Conservation (phyloP, 2,888 invertebrate species). For the Papilio gigon region DNA sequence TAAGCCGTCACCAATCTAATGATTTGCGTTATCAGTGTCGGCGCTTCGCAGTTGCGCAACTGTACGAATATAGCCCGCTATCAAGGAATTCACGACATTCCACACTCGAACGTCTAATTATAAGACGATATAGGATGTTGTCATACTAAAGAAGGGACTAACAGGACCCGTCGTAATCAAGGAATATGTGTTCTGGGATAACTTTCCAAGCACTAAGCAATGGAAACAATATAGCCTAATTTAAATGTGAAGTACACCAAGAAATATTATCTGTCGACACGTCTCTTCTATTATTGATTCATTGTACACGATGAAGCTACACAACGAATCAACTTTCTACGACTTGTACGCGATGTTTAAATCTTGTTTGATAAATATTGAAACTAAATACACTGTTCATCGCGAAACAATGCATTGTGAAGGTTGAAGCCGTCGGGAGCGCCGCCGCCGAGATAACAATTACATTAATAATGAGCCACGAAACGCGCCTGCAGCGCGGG, state of each 20-base stretch:
- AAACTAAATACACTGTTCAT: background rate
- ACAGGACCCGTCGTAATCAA: background rate
- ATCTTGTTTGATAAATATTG: slow-evolving; percentile 7
- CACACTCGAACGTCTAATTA: too few relatives aligned
- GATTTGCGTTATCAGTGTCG: slow-evolving; percentile 44
- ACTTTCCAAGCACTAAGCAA: background rate
- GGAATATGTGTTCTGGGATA: too few relatives aligned
- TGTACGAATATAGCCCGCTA: slow-evolving; percentile 41
- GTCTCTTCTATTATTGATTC: background rate
- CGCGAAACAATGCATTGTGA: slow-evolving; percentile 10
- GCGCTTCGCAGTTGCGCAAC: slow-evolving; percentile 45
- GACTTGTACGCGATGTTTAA: background rate
- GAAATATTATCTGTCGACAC: background rate
- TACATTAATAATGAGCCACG: background rate
- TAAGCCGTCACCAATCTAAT: slow-evolving; percentile 29
- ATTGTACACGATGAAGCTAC: background rate
- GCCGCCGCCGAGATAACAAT: slow-evolving; percentile 4
- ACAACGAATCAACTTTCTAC: slow-evolving; percentile 1
- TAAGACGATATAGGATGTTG: background rate
- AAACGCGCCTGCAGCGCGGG: slow-evolving; percentile 36
- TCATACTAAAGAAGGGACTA: background rate
- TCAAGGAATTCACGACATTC: background rate
- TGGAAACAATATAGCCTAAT: background rate
- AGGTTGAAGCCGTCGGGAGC: background rate
- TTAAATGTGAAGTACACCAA: background rate